Base-by-base conservation (phyloP, 2,888 invertebrate species). In the Eupithecia abbreviata region DNA sequence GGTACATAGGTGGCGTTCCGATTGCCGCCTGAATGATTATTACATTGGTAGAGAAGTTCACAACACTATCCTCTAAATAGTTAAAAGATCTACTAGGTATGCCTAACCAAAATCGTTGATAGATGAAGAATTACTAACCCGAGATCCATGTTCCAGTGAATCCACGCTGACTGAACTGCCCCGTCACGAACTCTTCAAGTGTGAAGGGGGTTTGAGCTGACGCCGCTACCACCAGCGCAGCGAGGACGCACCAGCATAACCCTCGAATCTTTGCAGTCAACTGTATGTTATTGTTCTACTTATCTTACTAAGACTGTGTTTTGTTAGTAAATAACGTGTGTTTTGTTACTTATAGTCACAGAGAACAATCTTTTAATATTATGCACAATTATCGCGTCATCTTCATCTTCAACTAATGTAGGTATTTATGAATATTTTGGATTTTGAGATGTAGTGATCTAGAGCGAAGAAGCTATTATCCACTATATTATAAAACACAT, bases 71-170 rank as follows among this genome's bases (percentile, higher is more conserved):
- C 30, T 30, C 30, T 30, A 30, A 30, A 30, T 30, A 45, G 45
- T 45, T 7, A 45, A 45, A 45, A 45, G 1, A 45, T 6, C 30
- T 30, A 30, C 30, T 30, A 30, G 30, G 30, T 3, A 45, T 45
- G 45, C 7, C 45, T 45, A 45, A 45, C 45, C 45, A 6, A 49
- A 13, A 5, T n/a, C 2, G 9, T 2, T 41, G 13, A 0, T 65
- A n/a, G 13, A 15, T n/a, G 18, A 0, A 41, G 3, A 13, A 7
- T 42, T 41, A 69, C 82, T 84, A 89, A 96, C 96, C 96, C 84
- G 96, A 95, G 80, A 96, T 96, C 97, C 97, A 97, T 71, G 95
- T 95, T 79, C 96, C 96, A 83, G 93, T 96, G 87, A 96, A 96
- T 2, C 93, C 92, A 71, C 91, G 89, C 80, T 94, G 95, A 0